Percentiles rank a stretch among this genome's conserved stretches.
Evolutionary conservation across 2,888 invertebrate genomes (phyloP).

Genomic region (Napeogenes inachia): DNA sequence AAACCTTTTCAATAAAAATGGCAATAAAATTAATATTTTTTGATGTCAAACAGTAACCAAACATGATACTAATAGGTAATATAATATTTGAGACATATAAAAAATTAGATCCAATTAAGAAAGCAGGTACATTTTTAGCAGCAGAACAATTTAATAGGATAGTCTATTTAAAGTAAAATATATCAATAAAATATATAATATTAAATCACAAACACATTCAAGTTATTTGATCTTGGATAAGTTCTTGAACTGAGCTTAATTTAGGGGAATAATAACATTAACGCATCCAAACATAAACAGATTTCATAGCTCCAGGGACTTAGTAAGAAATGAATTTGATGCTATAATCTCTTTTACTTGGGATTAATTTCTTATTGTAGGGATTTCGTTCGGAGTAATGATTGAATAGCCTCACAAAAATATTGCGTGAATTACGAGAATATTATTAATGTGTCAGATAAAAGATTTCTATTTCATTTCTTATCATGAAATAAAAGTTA

Average conservation of each 20-base stretch:
- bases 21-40: no score
- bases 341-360: conserved; percentile 42
- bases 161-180: no score
- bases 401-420: conserved; percentile 21
- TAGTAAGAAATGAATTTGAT: conserved; percentile 55
- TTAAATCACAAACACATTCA: not conserved
- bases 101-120: no score
- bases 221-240: not conserved
- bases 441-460: conserved; percentile 6
- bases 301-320: conserved; percentile 33
- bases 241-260: not conserved
- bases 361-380: conserved; percentile 54
- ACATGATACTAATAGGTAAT: no score
- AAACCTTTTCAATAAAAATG: no score
- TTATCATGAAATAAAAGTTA: not conserved
- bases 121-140: no score
- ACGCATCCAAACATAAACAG: conserved; percentile 33
- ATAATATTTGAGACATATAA: no score
- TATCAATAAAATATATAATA: no score
- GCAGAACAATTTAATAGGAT: no score
- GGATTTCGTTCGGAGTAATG: conserved; percentile 37
- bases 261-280: conserved; percentile 12
- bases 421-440: conserved; percentile 3
- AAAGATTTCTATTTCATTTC: conserved; percentile 4
- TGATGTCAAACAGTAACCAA: no score